These are phyloP conservation scores for Brachionus koreanus DNA, from an alignment of 1,140 invertebrate genomes.

Conservation along the genomic window DNA sequence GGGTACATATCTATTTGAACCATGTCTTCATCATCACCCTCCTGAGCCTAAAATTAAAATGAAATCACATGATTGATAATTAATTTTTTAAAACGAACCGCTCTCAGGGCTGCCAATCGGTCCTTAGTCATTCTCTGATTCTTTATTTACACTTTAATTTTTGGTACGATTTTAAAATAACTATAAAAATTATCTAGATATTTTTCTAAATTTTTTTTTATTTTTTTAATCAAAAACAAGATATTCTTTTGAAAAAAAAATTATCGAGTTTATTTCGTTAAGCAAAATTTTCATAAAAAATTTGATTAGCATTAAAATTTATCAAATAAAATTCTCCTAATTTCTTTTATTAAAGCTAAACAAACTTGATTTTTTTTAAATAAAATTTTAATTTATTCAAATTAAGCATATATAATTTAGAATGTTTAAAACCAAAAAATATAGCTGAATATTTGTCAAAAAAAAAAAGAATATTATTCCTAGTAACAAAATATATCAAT, in stretches of 20 bases:
- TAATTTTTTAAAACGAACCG: slow-evolving; percentile 67
- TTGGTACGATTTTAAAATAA: background rate
- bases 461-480: no score
- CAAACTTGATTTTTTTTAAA: background rate
- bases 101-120: slow-evolving; percentile 90
- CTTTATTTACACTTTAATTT: background rate
- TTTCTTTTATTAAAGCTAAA: background rate
- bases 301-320: background rate
- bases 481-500: no score
- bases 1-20: slow-evolving; percentile 39
- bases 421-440: no score
- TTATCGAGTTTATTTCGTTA: background rate
- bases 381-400: background rate
- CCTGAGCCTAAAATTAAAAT: background rate
- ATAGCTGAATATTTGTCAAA: no score
- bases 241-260: background rate
- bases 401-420: no score
- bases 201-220: background rate
- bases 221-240: background rate
- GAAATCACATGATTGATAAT: background rate
- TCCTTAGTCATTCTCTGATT: slow-evolving; percentile 78
- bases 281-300: background rate
- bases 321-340: background rate
- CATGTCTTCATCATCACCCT: slow-evolving; percentile 31
- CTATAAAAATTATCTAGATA: background rate